Evolutionary conservation across 2,888 invertebrate species (phyloP), one percentile per base, ranked within the genome.

Genomic region (Coleophora flavipennella): DNA sequence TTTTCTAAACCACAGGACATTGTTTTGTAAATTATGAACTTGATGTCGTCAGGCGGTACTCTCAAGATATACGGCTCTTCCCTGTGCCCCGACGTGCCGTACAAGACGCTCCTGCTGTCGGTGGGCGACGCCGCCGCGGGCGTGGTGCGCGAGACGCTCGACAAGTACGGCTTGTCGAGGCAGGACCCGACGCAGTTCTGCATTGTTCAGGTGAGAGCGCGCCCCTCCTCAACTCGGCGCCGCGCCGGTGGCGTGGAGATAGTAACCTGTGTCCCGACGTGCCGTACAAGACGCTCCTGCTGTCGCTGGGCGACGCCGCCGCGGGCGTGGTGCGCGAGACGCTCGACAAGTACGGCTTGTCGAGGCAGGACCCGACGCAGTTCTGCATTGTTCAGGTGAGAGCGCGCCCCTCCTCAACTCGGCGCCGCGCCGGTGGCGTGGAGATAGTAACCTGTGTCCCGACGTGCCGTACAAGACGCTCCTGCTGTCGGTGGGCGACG

Each of bases 391-490:
- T 98, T 39, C 97, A 99, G 92, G 97, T 97, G 8, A 32, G 39
- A 29, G n/a, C 27, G 13, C 33, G 2, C 12, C 1, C 26, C 11
- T 36, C 8, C 27, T 29, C 8, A 8, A 28, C 4, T 2, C 4
- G 12, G 8, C 13, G 11, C 9, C 3, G 20, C 20, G 3, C 6
- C 20, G 20, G 3, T 20, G 3, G 20, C 20, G 6, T 4, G 20
- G 3, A 20, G n/a, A n/a, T n/a, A n/a, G n/a, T n/a, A n/a, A n/a
- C 11, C 86, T 99, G 32, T 95, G 96, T 62, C 93, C 95, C 57
- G 97, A 97, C 79, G 97, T 98, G 64, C 99, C 99, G 36, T 99
- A 99, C 85, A 99, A 99, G 85, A 99, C 99, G 7, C 86, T 99
- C 39, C 87, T 99, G 55, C 87, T 99, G 49, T 97, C 97, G 12